A percentile compares a stretch with the other conserved stretches of the same genome.
Conservation (phyloP, 2,797 vertebrate species). For the Nyctibius grandis region DNA sequence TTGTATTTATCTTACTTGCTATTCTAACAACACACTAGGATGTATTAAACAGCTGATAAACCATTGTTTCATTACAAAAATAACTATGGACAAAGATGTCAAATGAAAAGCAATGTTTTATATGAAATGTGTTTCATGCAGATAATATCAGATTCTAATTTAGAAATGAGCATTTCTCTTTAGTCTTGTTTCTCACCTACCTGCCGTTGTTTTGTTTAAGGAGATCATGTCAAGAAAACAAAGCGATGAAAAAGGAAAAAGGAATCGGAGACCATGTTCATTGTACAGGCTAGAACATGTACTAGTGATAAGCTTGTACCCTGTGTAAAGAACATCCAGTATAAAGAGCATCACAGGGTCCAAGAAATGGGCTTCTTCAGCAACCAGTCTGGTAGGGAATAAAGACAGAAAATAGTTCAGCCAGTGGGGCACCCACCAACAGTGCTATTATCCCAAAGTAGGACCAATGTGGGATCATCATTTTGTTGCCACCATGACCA, state of each 20-base stretch:
- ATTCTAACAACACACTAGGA: slow-evolving; percentile 26
- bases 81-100: neutral
- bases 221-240: neutral
- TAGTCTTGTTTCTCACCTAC: neutral
- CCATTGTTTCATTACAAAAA: slow-evolving; percentile 20
- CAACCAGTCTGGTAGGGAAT: neutral
- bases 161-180: neutral
- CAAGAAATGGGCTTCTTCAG: neutral
- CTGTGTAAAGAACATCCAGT: neutral
- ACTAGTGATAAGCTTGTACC: neutral
- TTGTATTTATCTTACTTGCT: slow-evolving; percentile 39
- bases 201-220: neutral
- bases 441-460: neutral
- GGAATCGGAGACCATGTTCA: neutral
- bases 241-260: neutral
- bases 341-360: neutral
- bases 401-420: neutral
- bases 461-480: too few species aligned
- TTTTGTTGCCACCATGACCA: neutral
- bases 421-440: neutral
- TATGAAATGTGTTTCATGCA: neutral
- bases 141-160: neutral
- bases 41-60: slow-evolving; percentile 34
- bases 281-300: neutral
- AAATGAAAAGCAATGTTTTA: neutral